phyloP scores from a whole-genome alignment of 2,113 vertebrate genomes.

The Vulpes ferrilata region DNA sequence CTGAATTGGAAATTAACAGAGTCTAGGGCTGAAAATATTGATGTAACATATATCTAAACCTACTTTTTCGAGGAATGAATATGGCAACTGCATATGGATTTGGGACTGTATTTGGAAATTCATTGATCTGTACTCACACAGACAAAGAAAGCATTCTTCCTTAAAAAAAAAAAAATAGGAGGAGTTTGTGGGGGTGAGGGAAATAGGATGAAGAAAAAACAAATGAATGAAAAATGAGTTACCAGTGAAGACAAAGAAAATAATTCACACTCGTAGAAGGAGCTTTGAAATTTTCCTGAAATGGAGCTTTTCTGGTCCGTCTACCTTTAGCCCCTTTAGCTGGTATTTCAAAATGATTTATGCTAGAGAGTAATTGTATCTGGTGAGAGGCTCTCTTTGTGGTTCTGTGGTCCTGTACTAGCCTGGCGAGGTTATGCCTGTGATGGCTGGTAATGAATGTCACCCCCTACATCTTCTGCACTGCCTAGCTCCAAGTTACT shows the following conservation, averaged over 20 bases:
- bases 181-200: neutral
- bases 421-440: neutral
- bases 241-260: neutral
- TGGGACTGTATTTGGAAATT: neutral
- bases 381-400: neutral
- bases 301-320: neutral
- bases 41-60: neutral
- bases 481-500: neutral
- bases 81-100: neutral
- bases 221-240: neutral
- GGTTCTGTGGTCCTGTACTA: neutral
- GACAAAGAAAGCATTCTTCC: neutral
- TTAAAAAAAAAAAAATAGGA: neutral
- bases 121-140: neutral
- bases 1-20: slow-evolving; percentile 53
- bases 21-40: slow-evolving; percentile 34
- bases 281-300: neutral
- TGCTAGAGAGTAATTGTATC: neutral
- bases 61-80: slow-evolving; percentile 29
- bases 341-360: neutral
- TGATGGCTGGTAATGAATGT: neutral
- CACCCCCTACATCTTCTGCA: neutral
- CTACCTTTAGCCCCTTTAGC: neutral
- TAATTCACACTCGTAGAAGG: neutral
- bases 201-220: neutral